A percentile compares a stretch with the other conserved stretches of the same genome.
Conservation (phyloP, 2,888 invertebrate genomes). For the Serripes groenlandicus region DNA sequence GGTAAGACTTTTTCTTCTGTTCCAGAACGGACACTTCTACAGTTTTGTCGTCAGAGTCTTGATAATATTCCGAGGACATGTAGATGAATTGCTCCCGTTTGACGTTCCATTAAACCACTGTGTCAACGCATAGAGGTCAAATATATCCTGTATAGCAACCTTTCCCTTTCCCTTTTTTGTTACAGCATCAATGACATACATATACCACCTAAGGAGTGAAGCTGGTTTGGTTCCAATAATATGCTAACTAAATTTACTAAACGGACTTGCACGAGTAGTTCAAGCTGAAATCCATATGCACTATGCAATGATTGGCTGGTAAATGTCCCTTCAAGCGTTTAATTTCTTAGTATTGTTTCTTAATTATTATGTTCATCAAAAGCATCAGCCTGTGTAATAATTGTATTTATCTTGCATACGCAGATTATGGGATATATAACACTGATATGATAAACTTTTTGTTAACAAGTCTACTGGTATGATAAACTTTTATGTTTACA, state of each 20-base stretch:
- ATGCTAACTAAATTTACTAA: conserved; percentile 22
- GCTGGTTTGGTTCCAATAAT: conserved; percentile 22
- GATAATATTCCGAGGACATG: no score
- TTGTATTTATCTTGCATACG: no score
- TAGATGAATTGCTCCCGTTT: no score
- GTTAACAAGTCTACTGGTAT: no score
- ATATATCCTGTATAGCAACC: conserved; percentile 18
- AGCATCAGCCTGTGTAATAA: neutral
- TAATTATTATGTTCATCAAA: conserved; percentile 17
- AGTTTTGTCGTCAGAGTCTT: no score
- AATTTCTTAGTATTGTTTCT: conserved; percentile 10
- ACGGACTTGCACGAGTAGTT: conserved; percentile 1
- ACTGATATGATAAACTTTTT: no score
- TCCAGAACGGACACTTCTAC: no score
- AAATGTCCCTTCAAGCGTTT: neutral
- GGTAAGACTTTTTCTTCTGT: no score
- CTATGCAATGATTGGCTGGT: neutral
- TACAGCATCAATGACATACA: conserved; percentile 26
- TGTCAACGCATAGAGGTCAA: conserved; percentile 40
- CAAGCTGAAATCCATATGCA: conserved; percentile 28
- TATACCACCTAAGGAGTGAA: conserved; percentile 47
- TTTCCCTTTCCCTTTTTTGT: conserved; percentile 28
- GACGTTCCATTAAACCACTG: no score
- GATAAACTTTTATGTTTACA: no score
- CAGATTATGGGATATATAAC: no score